Evolutionary conservation across 2,888 invertebrate species (phyloP), one percentile per base, ranked within the genome.

Genomic region (Catocala sponsa): DNA sequence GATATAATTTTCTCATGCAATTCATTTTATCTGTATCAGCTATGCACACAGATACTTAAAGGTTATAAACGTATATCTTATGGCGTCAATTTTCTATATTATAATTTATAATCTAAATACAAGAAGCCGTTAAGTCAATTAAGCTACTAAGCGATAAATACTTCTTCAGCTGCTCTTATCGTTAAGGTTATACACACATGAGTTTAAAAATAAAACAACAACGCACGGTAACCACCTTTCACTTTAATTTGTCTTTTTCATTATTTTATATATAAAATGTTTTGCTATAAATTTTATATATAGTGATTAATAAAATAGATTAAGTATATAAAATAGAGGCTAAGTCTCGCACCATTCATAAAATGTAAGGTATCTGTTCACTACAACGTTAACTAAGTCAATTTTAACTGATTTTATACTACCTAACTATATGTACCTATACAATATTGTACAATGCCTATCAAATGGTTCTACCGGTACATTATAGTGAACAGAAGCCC

Each of bases 201-300:
- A 9, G 13, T n/a, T 46, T 41, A 11, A 0, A 67, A 76, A 88
- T 85, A 72, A 89, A 89, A 88, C 80, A 68, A 82, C 47, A 42
- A 52, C 15, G 49, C 65, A 83, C 80, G 82, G 88, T 91, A 91
- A 90, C 87, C 85, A 86, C 70, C 82, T 84, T 82, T 82, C 80
- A 80, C 70, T 88, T 87, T 87, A 85, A 80, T 88, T 78, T 77
- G 76, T 82, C 80, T 83, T 82, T 80, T 78, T 78, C 59, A 71
- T 76, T 65, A 35, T 68, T 78, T 76, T 63, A 71, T 79, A 74
- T 75, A 74, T 25, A 25, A 79, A 77, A 80, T 70, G 72, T 72
- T 68, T 77, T 70, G 71, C 67, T 76, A 78, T 78, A 74, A 65
- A 74, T 68, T 68, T 74, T 75, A 79, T 64, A 71, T 61, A 51